Percentiles rank a stretch among this genome's conserved stretches.
phyloP scores from a whole-genome alignment of 2,888 invertebrate species.

The Orgyia antiqua region DNA sequence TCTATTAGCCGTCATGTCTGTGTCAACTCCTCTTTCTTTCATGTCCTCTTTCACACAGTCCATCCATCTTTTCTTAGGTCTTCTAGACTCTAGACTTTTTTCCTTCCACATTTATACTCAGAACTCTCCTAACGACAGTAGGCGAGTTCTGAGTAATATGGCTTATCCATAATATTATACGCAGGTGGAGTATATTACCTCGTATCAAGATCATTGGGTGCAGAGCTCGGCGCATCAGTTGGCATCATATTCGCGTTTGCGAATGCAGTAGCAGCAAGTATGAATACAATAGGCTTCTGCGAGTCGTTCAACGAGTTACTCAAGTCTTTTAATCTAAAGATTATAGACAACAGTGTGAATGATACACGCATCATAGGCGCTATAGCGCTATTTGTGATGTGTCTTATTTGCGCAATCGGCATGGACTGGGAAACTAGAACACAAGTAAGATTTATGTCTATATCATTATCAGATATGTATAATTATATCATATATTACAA shows the following conservation, averaged over 20 bases:
- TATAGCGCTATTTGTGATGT: constrained; percentile 86
- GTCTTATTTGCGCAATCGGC: constrained; percentile 92
- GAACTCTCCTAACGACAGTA: too few species aligned
- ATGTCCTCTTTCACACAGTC: too few species aligned
- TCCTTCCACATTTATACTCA: too few species aligned
- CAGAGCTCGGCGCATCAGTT: constrained; percentile 97
- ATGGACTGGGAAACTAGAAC: constrained; percentile 98
- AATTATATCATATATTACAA: too few species aligned
- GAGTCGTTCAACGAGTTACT: constrained; percentile 91
- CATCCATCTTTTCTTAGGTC: too few species aligned
- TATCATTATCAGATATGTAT: too few species aligned
- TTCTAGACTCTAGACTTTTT: too few species aligned
- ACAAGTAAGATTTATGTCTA: constrained; percentile 67
- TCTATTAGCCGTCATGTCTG: too few species aligned
- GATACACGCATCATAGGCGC: constrained; percentile 91
- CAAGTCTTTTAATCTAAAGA: constrained; percentile 78
- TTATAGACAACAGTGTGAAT: constrained; percentile 83
- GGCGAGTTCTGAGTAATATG: too few species aligned
- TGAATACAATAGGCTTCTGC: constrained; percentile 98
- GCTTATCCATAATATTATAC: constrained; percentile 1
- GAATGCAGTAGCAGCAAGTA: constrained; percentile 95
- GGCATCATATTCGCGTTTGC: constrained; percentile 97
- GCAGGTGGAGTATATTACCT: constrained; percentile 96
- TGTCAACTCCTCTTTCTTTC: too few species aligned
- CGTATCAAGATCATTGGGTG: constrained; percentile 95